These are phyloP conservation scores for Schizothorax lantsangensis DNA, from an alignment of 2,797 vertebrate genomes.

Conservation along the genomic window DNA sequence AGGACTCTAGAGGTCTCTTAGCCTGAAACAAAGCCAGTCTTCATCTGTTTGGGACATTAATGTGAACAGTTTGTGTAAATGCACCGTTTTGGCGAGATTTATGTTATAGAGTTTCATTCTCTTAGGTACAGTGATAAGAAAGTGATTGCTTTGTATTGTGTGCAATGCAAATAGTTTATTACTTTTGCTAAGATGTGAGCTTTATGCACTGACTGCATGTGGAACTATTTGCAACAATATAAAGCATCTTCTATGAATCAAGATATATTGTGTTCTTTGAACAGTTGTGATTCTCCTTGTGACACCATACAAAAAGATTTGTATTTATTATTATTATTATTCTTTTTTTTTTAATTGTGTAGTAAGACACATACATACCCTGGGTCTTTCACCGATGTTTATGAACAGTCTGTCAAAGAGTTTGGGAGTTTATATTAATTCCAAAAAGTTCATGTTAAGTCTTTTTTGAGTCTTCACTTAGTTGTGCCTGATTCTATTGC, in stretches of 20 bases:
- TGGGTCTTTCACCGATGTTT: not conserved
- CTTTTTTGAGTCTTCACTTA: not conserved
- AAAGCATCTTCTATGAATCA: not conserved
- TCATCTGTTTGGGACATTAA: slow-evolving; percentile 29
- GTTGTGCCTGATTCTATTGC: not conserved
- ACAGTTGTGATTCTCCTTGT: no score
- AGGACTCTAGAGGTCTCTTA: slow-evolving; percentile 32
- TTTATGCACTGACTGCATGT: not conserved
- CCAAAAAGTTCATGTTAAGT: not conserved
- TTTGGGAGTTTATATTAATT: not conserved
- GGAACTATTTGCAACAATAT: not conserved
- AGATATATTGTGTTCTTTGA: not conserved
- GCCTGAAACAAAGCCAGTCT: slow-evolving; percentile 26
- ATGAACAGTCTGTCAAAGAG: not conserved
- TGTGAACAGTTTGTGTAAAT: not conserved
- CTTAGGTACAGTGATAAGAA: not conserved
- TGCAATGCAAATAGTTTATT: not conserved
- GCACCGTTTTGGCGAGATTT: not conserved
- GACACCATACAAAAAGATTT: no score
- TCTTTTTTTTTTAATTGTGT: not conserved
- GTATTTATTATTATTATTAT: no score
- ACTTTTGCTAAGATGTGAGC: not conserved
- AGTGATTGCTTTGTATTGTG: not conserved
- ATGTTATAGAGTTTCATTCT: not conserved
- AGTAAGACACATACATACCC: not conserved